phyloP scores from a whole-genome alignment of 2,888 invertebrate species.

The Uloborus plumipes region DNA sequence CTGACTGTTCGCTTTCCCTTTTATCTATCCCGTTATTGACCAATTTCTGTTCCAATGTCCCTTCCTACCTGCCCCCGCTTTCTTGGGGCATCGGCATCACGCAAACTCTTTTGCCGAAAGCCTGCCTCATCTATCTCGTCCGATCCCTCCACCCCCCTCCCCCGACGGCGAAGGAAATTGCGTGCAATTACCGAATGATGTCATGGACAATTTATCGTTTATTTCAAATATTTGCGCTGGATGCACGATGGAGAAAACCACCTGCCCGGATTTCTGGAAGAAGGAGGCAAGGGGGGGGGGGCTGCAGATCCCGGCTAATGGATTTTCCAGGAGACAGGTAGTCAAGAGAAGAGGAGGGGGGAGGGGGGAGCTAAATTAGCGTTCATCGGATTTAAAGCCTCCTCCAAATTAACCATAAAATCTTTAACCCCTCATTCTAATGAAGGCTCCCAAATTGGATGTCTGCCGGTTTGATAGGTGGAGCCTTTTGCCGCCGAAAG shows the following conservation, averaged over 20 bases:
- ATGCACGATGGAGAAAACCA: conserved; percentile 59
- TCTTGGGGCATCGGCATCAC: conserved; percentile 47
- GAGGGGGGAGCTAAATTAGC: conserved; percentile 50
- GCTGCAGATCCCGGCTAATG: conserved; percentile 48
- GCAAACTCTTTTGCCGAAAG: conserved; percentile 57
- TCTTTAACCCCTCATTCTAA: conserved; percentile 62
- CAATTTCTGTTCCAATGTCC: conserved; percentile 57
- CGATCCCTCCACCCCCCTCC: conserved; percentile 22
- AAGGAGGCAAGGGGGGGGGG: conserved; percentile 1
- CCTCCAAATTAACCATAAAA: conserved; percentile 62
- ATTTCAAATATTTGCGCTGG: conserved; percentile 65
- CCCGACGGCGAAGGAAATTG: conserved; percentile 51
- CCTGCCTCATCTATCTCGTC: conserved; percentile 60
- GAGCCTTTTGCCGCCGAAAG: conserved; percentile 29
- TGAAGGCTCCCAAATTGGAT: conserved; percentile 59
- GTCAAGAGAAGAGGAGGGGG: conserved; percentile 27
- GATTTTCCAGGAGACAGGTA: conserved; percentile 62
- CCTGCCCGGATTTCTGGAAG: conserved; percentile 59
- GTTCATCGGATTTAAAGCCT: conserved; percentile 57
- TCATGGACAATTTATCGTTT: conserved; percentile 66
- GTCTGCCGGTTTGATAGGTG: conserved; percentile 42
- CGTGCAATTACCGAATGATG: conserved; percentile 66
- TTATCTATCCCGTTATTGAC: conserved; percentile 63
- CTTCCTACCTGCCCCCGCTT: conserved; percentile 28
- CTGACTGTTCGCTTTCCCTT: conserved; percentile 47